Percentiles rank a stretch among this genome's conserved stretches.
phyloP scores from a whole-genome alignment of 2,797 vertebrate genomes.

The Antennarius maculatus region DNA sequence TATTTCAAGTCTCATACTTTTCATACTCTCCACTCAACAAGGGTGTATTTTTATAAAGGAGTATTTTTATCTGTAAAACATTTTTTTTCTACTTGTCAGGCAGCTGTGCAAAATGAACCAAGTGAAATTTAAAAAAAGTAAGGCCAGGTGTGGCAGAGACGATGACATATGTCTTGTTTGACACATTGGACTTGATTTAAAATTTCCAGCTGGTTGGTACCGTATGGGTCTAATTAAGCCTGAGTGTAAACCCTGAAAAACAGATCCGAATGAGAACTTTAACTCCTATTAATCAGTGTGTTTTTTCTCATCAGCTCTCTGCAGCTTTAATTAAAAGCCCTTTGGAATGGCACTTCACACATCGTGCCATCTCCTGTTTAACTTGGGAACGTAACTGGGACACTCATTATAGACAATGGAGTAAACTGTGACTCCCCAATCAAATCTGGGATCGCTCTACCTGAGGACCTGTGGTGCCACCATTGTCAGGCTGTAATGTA shows the following conservation, averaged over 20 bases:
- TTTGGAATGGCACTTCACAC: constrained; percentile 78
- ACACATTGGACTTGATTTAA: constrained; percentile 76
- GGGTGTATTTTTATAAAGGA: not conserved
- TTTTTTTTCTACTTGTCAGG: constrained; percentile 25
- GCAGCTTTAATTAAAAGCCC: constrained; percentile 85
- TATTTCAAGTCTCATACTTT: not conserved
- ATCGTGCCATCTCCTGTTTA: constrained; percentile 82
- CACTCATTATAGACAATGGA: constrained; percentile 76
- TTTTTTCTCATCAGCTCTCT: constrained; percentile 74
- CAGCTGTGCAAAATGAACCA: constrained; percentile 53
- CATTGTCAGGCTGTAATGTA: constrained; percentile 50
- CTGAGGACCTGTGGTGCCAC: constrained; percentile 53
- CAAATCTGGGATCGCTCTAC: constrained; percentile 57
- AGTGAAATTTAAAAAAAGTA: constrained; percentile 61
- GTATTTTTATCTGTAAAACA: constrained; percentile 2
- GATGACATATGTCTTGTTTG: constrained; percentile 79
- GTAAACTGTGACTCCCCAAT: constrained; percentile 56
- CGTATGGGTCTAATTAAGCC: constrained; percentile 83
- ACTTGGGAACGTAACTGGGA: constrained; percentile 74
- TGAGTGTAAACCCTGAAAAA: constrained; percentile 81
- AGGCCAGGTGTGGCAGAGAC: constrained; percentile 59
- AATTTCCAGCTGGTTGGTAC: constrained; percentile 82
- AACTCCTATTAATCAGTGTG: constrained; percentile 82
- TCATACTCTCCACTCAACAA: not conserved
- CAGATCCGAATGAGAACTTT: constrained; percentile 81